Evolutionary conservation across 2,888 invertebrate genomes (phyloP).

Genomic region (Timema podura): DNA sequence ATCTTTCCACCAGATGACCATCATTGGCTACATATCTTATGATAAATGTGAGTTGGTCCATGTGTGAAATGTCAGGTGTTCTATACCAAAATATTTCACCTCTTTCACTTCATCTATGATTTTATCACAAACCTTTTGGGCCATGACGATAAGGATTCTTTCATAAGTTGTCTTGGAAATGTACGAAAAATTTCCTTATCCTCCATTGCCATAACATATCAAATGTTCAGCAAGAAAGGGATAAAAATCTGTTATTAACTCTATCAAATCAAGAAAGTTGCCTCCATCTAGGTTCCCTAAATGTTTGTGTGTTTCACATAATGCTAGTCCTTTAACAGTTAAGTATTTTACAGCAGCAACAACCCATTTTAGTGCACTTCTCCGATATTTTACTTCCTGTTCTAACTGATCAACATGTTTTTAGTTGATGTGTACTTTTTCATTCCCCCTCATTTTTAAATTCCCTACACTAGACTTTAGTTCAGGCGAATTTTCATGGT

Average conservation of each 20-base stretch:
- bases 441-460: not conserved
- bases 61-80: not conserved
- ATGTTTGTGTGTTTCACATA: not conserved
- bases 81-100: too few species aligned
- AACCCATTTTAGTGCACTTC: not conserved
- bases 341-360: not conserved
- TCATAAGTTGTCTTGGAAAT: not conserved
- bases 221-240: not conserved
- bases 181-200: too few species aligned
- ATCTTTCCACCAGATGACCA: not conserved
- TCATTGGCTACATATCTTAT: not conserved
- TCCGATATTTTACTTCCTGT: conserved; percentile 1
- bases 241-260: not conserved
- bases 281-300: not conserved
- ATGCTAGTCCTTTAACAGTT: not conserved
- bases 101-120: too few species aligned
- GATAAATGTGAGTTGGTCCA: not conserved
- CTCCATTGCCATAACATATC: not conserved
- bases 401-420: not conserved
- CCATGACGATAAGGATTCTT: not conserved
- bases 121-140: too few species aligned
- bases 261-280: not conserved
- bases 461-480: not conserved
- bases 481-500: not conserved
- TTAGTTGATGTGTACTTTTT: not conserved